These are phyloP conservation scores for Lagopus muta DNA, from an alignment of 2,113 vertebrate species.

Conservation along the genomic window DNA sequence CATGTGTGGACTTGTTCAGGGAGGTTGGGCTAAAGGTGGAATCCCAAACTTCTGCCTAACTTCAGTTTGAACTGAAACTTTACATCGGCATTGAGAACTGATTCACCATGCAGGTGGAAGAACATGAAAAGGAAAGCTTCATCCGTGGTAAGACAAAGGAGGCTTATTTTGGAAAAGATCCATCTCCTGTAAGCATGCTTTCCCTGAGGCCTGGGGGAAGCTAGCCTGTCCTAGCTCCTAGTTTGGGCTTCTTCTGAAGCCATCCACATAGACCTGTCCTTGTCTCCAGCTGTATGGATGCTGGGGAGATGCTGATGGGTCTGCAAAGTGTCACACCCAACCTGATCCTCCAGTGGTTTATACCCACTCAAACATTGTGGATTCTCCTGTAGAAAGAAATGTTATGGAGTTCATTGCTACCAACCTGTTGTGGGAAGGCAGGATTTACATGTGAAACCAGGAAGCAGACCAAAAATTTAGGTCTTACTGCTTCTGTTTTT, in stretches of 20 bases:
- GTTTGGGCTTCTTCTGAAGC: background rate
- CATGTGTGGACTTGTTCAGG: background rate
- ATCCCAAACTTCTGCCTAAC: background rate
- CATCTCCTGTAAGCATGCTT: background rate
- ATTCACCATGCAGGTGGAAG: background rate
- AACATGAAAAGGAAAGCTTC: background rate
- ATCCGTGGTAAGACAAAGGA: background rate
- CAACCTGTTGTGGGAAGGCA: background rate
- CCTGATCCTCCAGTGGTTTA: background rate
- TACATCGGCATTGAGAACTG: background rate
- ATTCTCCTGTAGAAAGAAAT: background rate
- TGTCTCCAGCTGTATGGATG: background rate
- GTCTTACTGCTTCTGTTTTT: background rate
- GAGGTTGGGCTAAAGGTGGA: background rate
- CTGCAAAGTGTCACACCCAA: background rate
- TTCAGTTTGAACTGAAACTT: background rate
- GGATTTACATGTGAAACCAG: background rate
- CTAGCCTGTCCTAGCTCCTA: background rate
- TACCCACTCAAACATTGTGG: background rate
- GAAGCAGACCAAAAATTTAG: background rate
- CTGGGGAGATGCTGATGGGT: fast-evolving
- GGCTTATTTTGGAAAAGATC: background rate
- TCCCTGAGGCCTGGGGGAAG: background rate
- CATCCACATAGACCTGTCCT: background rate
- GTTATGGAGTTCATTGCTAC: background rate